phyloP scores from a whole-genome alignment of 2,888 invertebrate genomes.

The Amorpha juglandis region DNA sequence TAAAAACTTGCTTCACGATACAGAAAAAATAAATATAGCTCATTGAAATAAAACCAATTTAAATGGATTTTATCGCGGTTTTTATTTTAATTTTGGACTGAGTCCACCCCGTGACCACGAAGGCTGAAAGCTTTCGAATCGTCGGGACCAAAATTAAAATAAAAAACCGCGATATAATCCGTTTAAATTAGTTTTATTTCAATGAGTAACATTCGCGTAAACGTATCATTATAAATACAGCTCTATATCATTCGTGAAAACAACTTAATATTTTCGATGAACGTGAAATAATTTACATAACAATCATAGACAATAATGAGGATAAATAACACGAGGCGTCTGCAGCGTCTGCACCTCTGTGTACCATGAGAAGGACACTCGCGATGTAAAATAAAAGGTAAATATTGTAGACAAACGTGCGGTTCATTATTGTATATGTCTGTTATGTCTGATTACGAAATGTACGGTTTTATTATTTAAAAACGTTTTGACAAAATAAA shows the following conservation, averaged over 20 bases:
- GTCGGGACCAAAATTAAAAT: too few species aligned
- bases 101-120: too few species aligned
- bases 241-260: not conserved
- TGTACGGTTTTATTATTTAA: not conserved
- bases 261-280: not conserved
- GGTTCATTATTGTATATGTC: not conserved
- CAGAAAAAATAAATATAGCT: not conserved
- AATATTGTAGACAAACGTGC: slow-evolving; percentile 3
- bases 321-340: not conserved
- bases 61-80: too few species aligned
- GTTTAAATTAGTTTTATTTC: too few species aligned
- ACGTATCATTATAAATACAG: not conserved
- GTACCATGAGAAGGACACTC: slow-evolving; percentile 17
- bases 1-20: not conserved
- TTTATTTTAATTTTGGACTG: too few species aligned
- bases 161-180: too few species aligned
- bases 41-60: too few species aligned
- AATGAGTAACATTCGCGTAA: too few species aligned
- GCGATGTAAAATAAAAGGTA: not conserved
- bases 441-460: not conserved
- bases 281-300: not conserved
- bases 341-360: slow-evolving; percentile 3
- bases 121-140: too few species aligned
- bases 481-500: too few species aligned
- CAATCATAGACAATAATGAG: not conserved